These are phyloP conservation scores for Musca domestica DNA, from an alignment of 1,140 invertebrate species.

Conservation along the genomic window DNA sequence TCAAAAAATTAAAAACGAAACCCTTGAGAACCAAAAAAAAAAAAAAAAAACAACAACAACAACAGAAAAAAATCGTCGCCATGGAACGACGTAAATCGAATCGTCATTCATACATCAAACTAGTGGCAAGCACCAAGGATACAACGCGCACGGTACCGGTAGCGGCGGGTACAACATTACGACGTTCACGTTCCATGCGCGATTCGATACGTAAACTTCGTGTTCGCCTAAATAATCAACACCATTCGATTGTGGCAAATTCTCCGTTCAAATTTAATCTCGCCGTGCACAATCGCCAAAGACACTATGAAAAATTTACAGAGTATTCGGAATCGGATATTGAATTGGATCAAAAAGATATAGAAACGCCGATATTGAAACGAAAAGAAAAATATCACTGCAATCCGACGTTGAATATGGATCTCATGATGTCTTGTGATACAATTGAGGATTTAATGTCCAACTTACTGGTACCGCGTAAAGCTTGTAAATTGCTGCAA, in stretches of 20 bases:
- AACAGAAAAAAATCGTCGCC: constrained; percentile 11
- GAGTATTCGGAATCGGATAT: constrained; percentile 15
- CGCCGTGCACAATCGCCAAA: not conserved
- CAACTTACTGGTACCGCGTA: constrained; percentile 38
- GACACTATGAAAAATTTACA: not conserved
- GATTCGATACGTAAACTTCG: constrained; percentile 55
- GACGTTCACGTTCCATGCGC: constrained; percentile 68
- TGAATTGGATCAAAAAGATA: constrained; percentile 26
- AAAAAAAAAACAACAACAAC: constrained; percentile 4
- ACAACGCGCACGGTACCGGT: not conserved
- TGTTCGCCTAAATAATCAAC: constrained; percentile 55
- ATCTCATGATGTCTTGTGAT: not conserved
- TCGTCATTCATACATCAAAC: constrained; percentile 38
- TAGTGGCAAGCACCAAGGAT: constrained; percentile 32
- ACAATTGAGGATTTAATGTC: constrained; percentile 41
- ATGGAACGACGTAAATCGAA: constrained; percentile 46
- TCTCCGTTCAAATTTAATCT: constrained; percentile 45
- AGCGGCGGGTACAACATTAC: constrained; percentile 46
- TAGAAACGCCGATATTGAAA: constrained; percentile 32
- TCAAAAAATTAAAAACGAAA: constrained; percentile 15
- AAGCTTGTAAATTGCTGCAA: constrained; percentile 47
- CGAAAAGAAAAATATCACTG: constrained; percentile 1
- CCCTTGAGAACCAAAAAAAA: too few relatives aligned
- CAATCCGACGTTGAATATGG: not conserved
- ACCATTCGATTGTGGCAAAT: constrained; percentile 15